phyloP scores from a whole-genome alignment of 2,113 vertebrate species.

The Burhinus oedicnemus region DNA sequence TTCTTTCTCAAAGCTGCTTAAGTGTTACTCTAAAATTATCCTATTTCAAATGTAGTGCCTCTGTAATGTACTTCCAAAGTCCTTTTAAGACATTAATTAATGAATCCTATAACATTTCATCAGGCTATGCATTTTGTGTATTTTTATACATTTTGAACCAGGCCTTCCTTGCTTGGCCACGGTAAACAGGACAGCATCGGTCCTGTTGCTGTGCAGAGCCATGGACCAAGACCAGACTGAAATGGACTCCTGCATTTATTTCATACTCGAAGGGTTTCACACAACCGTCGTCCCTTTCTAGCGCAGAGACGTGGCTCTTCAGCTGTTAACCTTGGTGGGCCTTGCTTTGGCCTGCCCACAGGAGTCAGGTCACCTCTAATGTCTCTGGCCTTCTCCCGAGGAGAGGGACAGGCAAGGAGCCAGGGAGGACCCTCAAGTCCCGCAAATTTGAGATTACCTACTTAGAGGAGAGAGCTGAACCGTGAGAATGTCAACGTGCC shows the following conservation, averaged over 20 bases:
- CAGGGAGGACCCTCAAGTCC: background rate
- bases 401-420: background rate
- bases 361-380: accelerated
- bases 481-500: background rate
- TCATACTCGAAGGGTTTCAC: background rate
- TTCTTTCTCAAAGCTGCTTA: background rate
- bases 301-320: accelerated
- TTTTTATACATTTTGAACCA: background rate
- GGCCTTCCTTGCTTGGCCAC: background rate
- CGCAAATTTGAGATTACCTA: background rate
- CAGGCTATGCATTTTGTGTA: background rate
- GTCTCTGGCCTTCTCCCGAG: background rate
- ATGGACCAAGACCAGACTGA: background rate
- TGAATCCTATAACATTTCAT: background rate
- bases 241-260: background rate
- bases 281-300: background rate
- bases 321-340: background rate
- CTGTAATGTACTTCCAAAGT: background rate
- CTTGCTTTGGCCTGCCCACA: background rate
- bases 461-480: background rate
- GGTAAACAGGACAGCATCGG: background rate
- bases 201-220: background rate
- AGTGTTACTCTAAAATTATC: background rate
- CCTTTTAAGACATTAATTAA: background rate
- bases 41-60: background rate